Conservation (phyloP, 2,797 vertebrate species). For the Euphonia xanthogaster region DNA sequence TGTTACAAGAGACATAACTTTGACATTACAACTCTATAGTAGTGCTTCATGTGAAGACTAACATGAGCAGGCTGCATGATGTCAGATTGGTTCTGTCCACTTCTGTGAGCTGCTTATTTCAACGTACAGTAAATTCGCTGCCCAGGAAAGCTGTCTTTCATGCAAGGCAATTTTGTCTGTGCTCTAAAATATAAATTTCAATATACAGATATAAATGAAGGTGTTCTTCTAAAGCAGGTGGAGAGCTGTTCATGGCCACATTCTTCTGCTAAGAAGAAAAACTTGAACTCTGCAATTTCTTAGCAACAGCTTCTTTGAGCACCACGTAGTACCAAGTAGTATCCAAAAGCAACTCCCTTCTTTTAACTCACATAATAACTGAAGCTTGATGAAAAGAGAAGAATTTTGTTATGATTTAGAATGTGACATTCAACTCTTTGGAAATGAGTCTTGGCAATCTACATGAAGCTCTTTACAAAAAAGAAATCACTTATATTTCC, state of each 20-base stretch:
- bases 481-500: neutral
- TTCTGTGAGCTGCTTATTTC: slow-evolving; percentile 13
- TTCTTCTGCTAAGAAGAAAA: slow-evolving; percentile 18
- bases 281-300: slow-evolving; percentile 29
- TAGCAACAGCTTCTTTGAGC: slow-evolving; percentile 1
- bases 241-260: neutral
- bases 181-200: slow-evolving; percentile 38
- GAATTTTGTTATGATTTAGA: slow-evolving; percentile 49
- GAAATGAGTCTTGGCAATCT: slow-evolving; percentile 43
- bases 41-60: slow-evolving; percentile 14
- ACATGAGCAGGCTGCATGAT: neutral
- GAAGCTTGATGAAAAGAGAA: slow-evolving; percentile 35
- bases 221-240: neutral
- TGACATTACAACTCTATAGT: slow-evolving; percentile 1
- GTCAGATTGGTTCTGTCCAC: slow-evolving; percentile 24
- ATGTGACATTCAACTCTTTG: slow-evolving; percentile 29
- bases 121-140: slow-evolving; percentile 8
- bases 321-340: slow-evolving; percentile 39
- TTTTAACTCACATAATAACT: slow-evolving; percentile 7
- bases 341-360: slow-evolving; percentile 61
- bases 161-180: neutral
- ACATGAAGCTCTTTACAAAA: neutral
- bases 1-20: neutral
- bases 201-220: slow-evolving; percentile 44
- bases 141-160: slow-evolving; percentile 27